Evolutionary conservation across 2,888 invertebrate species (phyloP).

Genomic region (Melangyna quadrimaculata): DNA sequence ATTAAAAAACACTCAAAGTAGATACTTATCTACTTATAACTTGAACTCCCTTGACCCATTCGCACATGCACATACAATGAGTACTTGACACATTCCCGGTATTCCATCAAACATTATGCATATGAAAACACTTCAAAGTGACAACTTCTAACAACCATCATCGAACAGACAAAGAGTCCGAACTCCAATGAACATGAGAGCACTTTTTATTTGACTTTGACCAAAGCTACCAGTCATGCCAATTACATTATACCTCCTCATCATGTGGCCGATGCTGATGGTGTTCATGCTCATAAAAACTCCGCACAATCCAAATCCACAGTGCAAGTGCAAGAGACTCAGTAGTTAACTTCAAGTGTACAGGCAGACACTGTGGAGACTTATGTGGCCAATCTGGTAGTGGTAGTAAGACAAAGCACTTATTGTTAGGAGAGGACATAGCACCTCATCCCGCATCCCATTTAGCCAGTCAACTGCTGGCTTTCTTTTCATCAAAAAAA

Average conservation of each 20-base stretch:
- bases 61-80: neutral
- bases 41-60: conserved; percentile 23
- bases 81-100: neutral
- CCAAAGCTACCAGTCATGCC: conserved; percentile 52
- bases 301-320: neutral
- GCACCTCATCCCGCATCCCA: neutral
- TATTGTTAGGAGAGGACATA: neutral
- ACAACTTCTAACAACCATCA: conserved; percentile 59
- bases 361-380: conserved; percentile 11
- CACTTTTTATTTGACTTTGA: conserved; percentile 54
- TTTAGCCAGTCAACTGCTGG: conserved; percentile 50
- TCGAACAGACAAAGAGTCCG: conserved; percentile 38
- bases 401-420: conserved; percentile 24
- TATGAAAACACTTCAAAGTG: conserved; percentile 52
- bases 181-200: conserved; percentile 60
- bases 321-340: conserved; percentile 30
- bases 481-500: conserved; percentile 37
- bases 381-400: conserved; percentile 45
- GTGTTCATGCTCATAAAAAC: neutral
- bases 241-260: conserved; percentile 47
- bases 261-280: neutral
- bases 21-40: neutral
- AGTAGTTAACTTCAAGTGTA: conserved; percentile 30
- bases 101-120: neutral
- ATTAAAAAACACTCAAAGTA: neutral